Conservation (phyloP, 2,888 invertebrate genomes). For the Tuta absoluta region DNA sequence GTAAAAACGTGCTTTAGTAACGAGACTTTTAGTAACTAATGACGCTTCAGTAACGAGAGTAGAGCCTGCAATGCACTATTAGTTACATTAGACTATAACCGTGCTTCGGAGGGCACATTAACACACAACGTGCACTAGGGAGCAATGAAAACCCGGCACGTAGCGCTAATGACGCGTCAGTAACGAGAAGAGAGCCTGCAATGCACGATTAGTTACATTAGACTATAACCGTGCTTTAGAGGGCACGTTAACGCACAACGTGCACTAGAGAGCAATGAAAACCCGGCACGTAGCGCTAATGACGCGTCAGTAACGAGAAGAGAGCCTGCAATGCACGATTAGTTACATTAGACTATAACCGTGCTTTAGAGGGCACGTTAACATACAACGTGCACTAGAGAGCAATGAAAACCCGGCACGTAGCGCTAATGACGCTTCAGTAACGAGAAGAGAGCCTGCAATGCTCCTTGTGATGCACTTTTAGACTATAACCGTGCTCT, state of each 20-base stretch:
- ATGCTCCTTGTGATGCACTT: slow-evolving; percentile 31
- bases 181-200: slow-evolving; percentile 43
- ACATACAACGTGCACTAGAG: not conserved
- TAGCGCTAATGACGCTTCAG: slow-evolving; percentile 29
- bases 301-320: slow-evolving; percentile 35
- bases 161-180: too few relatives aligned
- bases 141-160: too few relatives aligned
- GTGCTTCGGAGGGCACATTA: slow-evolving; percentile 17
- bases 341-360: slow-evolving; percentile 26
- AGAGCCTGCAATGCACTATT: slow-evolving; percentile 38
- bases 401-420: not conserved
- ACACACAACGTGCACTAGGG: too few relatives aligned
- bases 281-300: too few relatives aligned
- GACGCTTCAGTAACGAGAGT: too few relatives aligned
- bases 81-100: slow-evolving; percentile 25
- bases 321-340: slow-evolving; percentile 37
- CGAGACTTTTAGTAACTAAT: too few relatives aligned
- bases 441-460: slow-evolving; percentile 41
- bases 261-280: too few relatives aligned
- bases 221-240: slow-evolving; percentile 17
- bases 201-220: slow-evolving; percentile 32
- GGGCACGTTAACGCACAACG: too few relatives aligned
- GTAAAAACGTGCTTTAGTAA: not conserved
- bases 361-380: slow-evolving; percentile 18
- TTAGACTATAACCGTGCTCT: slow-evolving; percentile 15